phyloP scores from a whole-genome alignment of 2,797 vertebrate genomes.

The Stomatorhinus walkeri region DNA sequence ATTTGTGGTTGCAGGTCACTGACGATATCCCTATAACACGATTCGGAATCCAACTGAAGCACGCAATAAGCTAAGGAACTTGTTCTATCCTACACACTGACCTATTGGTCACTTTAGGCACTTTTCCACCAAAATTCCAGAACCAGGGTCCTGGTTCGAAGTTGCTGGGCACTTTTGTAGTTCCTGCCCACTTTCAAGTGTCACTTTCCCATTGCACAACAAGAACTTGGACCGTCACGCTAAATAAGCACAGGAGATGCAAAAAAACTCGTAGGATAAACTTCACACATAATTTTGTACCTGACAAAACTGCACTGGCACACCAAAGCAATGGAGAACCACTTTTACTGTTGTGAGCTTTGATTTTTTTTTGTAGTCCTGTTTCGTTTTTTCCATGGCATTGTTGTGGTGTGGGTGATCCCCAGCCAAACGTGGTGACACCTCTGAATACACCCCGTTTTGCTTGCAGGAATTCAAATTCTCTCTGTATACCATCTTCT shows the following conservation, averaged over 20 bases:
- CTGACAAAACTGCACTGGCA: not conserved
- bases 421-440: not conserved
- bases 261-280: not conserved
- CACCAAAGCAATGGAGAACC: not conserved
- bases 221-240: not conserved
- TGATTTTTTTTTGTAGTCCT: not conserved
- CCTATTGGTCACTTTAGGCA: not conserved
- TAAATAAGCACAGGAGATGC: not conserved
- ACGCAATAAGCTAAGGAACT: not conserved
- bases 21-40: not conserved
- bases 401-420: not conserved
- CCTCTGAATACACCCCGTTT: not conserved
- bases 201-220: not conserved
- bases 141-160: not conserved
- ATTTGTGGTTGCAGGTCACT: not conserved
- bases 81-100: not conserved
- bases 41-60: not conserved
- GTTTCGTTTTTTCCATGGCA: not conserved
- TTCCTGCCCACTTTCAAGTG: not conserved
- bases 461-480: not conserved
- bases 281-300: not conserved
- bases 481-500: not conserved
- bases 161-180: not conserved
- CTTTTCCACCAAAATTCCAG: not conserved
- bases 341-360: not conserved